Evolutionary conservation across 2,888 invertebrate species (phyloP).

Genomic region (Eupithecia subumbrata): DNA sequence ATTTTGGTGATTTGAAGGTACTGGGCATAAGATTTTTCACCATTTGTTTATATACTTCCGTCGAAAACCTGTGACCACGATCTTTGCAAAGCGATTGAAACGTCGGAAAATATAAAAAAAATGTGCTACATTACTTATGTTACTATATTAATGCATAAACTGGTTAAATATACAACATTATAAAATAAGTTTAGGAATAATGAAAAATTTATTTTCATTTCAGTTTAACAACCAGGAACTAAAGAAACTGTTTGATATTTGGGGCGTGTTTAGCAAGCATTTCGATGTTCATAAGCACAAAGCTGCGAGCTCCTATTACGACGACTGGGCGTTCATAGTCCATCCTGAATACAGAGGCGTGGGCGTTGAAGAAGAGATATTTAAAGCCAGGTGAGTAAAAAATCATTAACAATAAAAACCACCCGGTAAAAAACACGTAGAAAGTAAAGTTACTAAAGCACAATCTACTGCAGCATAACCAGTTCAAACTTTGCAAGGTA

Average conservation of each 20-base stretch:
- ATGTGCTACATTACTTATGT: too few relatives aligned
- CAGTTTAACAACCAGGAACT: background rate
- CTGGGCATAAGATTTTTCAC: background rate
- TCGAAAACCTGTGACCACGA: background rate
- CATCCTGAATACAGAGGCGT: background rate
- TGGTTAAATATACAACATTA: too few relatives aligned
- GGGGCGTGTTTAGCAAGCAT: background rate
- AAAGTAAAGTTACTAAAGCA: too few relatives aligned
- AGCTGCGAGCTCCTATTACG: background rate
- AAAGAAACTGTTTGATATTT: background rate
- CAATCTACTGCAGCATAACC: too few relatives aligned
- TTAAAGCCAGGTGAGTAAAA: conserved; percentile 3
- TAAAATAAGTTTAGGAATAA: too few relatives aligned
- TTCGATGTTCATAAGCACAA: conserved; percentile 2
- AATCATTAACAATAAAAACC: background rate
- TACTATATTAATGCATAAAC: too few relatives aligned
- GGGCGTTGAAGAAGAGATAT: conserved; percentile 11
- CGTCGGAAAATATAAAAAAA: too few relatives aligned
- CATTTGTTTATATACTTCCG: background rate
- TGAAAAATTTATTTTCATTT: background rate
- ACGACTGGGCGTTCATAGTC: background rate
- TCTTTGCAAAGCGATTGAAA: background rate
- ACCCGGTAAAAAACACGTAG: too few relatives aligned
- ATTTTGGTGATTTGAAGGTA: conserved; percentile 1
- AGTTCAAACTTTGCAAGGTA: too few relatives aligned